Evolutionary conservation across 2,888 invertebrate species (phyloP).

Genomic region (Scaeva pyrastri): DNA sequence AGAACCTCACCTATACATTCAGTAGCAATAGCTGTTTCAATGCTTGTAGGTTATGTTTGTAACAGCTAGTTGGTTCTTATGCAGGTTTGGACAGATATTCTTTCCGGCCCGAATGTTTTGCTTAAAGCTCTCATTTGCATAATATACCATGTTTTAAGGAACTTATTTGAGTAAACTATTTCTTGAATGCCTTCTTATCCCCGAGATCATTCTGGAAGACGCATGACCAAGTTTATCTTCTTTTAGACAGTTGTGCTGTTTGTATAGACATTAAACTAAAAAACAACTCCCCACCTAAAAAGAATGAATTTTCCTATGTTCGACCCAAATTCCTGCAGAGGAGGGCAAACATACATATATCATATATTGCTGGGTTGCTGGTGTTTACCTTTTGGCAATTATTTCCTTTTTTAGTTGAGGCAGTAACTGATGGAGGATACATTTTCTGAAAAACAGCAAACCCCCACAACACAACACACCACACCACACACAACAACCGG

Average conservation of each 20-base stretch:
- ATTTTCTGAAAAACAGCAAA: slow-evolving; percentile 46
- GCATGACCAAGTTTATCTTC: slow-evolving; percentile 46
- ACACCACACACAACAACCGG: slow-evolving; percentile 45
- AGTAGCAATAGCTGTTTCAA: slow-evolving; percentile 21
- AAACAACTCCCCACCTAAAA: background rate
- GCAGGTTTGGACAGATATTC: slow-evolving; percentile 32
- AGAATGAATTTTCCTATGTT: slow-evolving; percentile 55
- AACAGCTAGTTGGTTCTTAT: background rate
- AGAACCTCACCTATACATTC: background rate
- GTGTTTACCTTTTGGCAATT: slow-evolving; percentile 67
- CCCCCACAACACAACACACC: no score
- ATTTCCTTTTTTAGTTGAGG: slow-evolving; percentile 39
- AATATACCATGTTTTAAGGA: slow-evolving; percentile 43
- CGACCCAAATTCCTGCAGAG: slow-evolving; percentile 61
- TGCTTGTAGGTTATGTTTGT: slow-evolving; percentile 9
- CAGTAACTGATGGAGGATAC: slow-evolving; percentile 41
- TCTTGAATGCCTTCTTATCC: slow-evolving; percentile 37
- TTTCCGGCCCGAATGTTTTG: slow-evolving; percentile 22
- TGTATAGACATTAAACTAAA: slow-evolving; percentile 45
- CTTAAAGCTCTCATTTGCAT: slow-evolving; percentile 42
- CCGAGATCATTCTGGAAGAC: slow-evolving; percentile 19
- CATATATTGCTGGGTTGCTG: slow-evolving; percentile 8
- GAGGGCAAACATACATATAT: slow-evolving; percentile 33
- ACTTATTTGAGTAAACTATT: slow-evolving; percentile 63
- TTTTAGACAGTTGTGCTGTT: slow-evolving; percentile 43